Evolutionary conservation across 2,797 vertebrate genomes (phyloP).

Genomic region (Pristis pectinata): DNA sequence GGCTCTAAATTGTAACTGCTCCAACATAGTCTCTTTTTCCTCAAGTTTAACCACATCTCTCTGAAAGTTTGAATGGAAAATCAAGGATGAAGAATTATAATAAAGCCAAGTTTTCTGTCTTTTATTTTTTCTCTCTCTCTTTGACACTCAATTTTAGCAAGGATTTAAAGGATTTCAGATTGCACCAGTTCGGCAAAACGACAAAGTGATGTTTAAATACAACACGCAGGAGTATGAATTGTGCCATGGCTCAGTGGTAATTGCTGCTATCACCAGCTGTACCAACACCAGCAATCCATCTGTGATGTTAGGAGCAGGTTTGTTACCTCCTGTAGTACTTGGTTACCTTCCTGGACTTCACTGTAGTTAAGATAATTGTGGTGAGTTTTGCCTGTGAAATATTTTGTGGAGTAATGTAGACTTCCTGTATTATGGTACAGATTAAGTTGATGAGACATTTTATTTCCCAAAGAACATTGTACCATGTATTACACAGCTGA

Average conservation of each 20-base stretch:
- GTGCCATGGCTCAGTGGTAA: constrained; percentile 86
- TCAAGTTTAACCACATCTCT: background rate
- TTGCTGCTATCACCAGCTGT: constrained; percentile 96
- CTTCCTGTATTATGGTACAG: background rate
- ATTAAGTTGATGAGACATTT: background rate
- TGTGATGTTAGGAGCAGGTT: constrained; percentile 95
- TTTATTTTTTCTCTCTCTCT: background rate
- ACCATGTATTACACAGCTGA: background rate
- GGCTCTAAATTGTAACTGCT: background rate
- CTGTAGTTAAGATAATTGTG: background rate
- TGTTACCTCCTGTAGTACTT: background rate
- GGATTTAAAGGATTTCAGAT: constrained; percentile 96
- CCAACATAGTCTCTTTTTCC: background rate
- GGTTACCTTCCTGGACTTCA: background rate
- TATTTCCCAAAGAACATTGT: background rate
- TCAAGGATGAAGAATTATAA: background rate
- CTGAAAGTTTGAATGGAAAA: background rate
- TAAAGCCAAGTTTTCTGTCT: constrained; percentile 29
- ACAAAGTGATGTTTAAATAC: constrained; percentile 66
- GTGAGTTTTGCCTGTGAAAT: background rate
- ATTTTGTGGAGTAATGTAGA: background rate
- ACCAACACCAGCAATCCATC: constrained; percentile 98
- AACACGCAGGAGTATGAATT: constrained; percentile 65
- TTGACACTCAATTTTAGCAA: constrained; percentile 65
- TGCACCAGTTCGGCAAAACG: constrained; percentile 56